Evolutionary conservation across 1,140 invertebrate genomes (phyloP).

Genomic region (Drosophila varians): DNA sequence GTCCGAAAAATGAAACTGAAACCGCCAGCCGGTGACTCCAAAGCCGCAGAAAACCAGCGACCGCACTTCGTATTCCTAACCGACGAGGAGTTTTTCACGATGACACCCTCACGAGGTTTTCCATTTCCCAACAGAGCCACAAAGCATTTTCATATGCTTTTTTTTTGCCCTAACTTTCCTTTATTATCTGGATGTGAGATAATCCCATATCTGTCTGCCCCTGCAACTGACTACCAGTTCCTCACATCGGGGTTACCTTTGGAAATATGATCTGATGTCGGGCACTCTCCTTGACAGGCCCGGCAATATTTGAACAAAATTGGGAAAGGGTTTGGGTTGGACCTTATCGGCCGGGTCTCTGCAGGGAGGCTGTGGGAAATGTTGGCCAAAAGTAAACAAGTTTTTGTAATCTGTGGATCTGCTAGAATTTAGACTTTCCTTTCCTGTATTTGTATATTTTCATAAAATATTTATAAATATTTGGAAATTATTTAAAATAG

Average conservation of each 20-base stretch:
- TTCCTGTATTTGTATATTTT: too few species aligned
- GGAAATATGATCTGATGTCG: conserved; percentile 66
- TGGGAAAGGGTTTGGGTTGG: conserved; percentile 39
- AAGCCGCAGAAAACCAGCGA: conserved; percentile 40
- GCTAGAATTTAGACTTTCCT: too few species aligned
- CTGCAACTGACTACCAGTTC: too few species aligned
- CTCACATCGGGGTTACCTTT: conserved; percentile 6
- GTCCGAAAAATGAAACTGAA: conserved; percentile 72
- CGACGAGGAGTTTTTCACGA: conserved; percentile 29
- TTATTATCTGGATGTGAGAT: conserved; percentile 38
- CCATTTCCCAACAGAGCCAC: conserved; percentile 19
- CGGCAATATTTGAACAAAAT: conserved; percentile 31
- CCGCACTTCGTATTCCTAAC: conserved; percentile 21
- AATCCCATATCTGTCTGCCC: conserved; percentile 18
- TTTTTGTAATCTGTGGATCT: too few species aligned
- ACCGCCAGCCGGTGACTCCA: conserved; percentile 61
- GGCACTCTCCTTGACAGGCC: conserved; percentile 20
- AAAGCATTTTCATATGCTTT: conserved; percentile 10
- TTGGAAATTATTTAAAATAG: too few species aligned
- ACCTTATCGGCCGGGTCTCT: conserved; percentile 1
- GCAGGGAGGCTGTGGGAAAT: conserved; percentile 20
- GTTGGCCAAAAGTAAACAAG: conserved; percentile 7
- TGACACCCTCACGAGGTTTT: conserved; percentile 43
- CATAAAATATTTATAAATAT: too few species aligned
- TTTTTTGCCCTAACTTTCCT: background rate